These are phyloP conservation scores for Lasioglossum calceatum DNA, from an alignment of 2,888 invertebrate genomes.

Conservation along the genomic window DNA sequence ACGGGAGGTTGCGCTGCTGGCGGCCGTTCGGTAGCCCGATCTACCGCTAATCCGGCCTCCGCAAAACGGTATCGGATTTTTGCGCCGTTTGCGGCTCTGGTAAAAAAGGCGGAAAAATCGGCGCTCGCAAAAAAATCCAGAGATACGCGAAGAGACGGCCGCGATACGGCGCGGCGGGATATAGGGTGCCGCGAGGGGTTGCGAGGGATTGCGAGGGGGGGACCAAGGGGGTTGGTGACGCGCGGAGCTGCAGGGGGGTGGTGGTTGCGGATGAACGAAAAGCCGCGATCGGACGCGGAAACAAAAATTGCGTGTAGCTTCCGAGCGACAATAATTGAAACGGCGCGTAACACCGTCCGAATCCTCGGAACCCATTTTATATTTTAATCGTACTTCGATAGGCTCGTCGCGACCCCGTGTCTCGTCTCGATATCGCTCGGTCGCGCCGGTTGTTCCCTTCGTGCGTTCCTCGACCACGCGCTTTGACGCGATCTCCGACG, in stretches of 20 bases:
- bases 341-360: conserved; percentile 81
- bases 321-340: conserved; percentile 80
- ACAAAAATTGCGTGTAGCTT: conserved; percentile 78
- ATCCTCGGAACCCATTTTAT: conserved; percentile 81
- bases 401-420: conserved; percentile 62
- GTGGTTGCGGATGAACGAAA: conserved; percentile 66
- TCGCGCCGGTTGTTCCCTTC: neutral
- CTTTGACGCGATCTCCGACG: neutral
- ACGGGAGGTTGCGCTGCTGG: neutral
- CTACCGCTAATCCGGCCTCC: conserved; percentile 75
- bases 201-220: neutral
- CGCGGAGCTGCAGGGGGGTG: neutral
- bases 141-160: conserved; percentile 51
- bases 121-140: conserved; percentile 62
- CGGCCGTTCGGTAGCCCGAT: conserved; percentile 69
- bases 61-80: conserved; percentile 81
- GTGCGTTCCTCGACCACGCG: neutral
- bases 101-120: conserved; percentile 73
- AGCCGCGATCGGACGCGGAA: conserved; percentile 74
- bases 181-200: neutral
- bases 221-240: neutral
- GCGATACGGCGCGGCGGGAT: conserved; percentile 17
- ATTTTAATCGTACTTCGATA: conserved; percentile 81
- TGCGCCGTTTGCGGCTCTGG: conserved; percentile 73
- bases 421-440: conserved; percentile 22